Percentiles rank a stretch among this genome's conserved stretches.
These are phyloP conservation scores for Hylyphantes graminicola DNA, from an alignment of 1,140 invertebrate genomes.

Conservation along the genomic window DNA sequence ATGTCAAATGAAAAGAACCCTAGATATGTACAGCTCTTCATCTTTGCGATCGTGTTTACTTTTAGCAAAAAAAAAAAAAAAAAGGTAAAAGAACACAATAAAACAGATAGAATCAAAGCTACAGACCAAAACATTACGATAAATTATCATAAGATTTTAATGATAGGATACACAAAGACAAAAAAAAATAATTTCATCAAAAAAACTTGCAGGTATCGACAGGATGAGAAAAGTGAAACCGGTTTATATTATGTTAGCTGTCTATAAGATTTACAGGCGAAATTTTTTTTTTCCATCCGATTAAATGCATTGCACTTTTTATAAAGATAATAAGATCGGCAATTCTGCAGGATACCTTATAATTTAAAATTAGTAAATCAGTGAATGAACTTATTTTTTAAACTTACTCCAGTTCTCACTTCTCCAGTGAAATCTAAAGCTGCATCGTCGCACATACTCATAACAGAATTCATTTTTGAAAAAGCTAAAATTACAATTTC, in stretches of 20 bases:
- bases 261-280: not conserved
- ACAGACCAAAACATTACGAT: too few species aligned
- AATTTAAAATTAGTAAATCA: not conserved
- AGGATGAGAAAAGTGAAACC: not conserved
- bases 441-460: slow-evolving; percentile 21
- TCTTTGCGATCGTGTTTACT: too few species aligned
- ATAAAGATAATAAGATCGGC: not conserved
- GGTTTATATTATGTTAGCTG: not conserved
- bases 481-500: too few species aligned
- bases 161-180: too few species aligned
- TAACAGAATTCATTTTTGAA: not conserved
- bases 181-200: too few species aligned
- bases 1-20: too few species aligned
- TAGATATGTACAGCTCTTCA: too few species aligned
- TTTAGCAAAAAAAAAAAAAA: too few species aligned
- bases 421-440: slow-evolving; percentile 20
- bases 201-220: not conserved
- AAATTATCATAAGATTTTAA: too few species aligned
- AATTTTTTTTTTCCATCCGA: not conserved
- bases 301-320: not conserved
- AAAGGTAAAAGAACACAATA: too few species aligned
- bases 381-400: not conserved
- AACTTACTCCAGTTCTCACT: slow-evolving; percentile 29
- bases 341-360: not conserved
- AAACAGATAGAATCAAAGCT: too few species aligned